Evolutionary conservation across 2,113 vertebrate species (phyloP).

Genomic region (Lasiurus borealis): DNA sequence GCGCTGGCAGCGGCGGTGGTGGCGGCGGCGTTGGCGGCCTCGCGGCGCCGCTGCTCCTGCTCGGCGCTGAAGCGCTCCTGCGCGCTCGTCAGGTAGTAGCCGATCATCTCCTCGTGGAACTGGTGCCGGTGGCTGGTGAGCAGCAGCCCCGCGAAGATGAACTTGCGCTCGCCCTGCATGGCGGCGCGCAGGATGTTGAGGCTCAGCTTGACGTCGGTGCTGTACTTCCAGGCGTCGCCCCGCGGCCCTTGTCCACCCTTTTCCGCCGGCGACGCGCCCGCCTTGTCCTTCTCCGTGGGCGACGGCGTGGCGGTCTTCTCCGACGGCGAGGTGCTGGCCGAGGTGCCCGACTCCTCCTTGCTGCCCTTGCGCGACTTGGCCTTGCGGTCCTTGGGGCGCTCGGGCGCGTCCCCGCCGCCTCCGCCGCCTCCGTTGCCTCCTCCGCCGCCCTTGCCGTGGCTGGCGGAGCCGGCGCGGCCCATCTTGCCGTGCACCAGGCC

Average conservation of each 20-base stretch:
- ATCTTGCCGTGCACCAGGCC: conserved; percentile 98
- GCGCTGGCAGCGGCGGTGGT: neutral
- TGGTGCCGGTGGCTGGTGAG: conserved; percentile 98
- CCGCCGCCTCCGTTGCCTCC: no score
- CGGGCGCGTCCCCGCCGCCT: conserved; percentile 60
- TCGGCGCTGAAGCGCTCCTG: conserved; percentile 98
- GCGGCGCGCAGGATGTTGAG: conserved; percentile 98
- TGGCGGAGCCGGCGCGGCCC: conserved; percentile 93
- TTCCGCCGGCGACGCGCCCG: conserved; percentile 85
- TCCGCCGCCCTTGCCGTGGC: conserved; percentile 89
- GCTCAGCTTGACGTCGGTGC: conserved; percentile 99
- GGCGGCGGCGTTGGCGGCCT: conserved; percentile 79
- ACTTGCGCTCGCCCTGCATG: conserved; percentile 99
- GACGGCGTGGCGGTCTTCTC: conserved; percentile 97
- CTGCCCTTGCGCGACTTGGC: conserved; percentile 90
- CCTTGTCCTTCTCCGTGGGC: conserved; percentile 94
- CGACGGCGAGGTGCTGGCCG: conserved; percentile 94
- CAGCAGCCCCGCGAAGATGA: conserved; percentile 97
- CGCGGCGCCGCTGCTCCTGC: conserved; percentile 96
- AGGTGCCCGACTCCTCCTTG: conserved; percentile 96
- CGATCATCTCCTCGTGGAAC: conserved; percentile 99
- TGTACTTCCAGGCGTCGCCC: conserved; percentile 97
- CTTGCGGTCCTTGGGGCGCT: conserved; percentile 89
- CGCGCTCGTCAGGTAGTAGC: conserved; percentile 96
- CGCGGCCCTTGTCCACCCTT: conserved; percentile 86